Percentiles rank a stretch among this genome's conserved stretches.
These are phyloP conservation scores for Tinea semifulvella DNA, from an alignment of 2,888 invertebrate species.

Conservation along the genomic window DNA sequence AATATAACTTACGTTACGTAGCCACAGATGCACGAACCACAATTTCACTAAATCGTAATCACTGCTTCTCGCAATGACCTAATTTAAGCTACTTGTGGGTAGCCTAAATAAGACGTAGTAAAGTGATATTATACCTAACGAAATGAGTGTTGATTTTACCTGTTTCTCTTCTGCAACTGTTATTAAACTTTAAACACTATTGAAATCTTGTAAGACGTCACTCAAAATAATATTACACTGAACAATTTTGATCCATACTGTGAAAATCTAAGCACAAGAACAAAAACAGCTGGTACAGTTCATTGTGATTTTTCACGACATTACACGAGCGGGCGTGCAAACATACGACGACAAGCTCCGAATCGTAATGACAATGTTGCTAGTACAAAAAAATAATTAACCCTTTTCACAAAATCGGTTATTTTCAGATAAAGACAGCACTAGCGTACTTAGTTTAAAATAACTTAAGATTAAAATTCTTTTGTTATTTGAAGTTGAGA, in stretches of 20 bases:
- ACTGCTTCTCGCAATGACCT: constrained; percentile 24
- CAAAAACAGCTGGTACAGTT: constrained; percentile 59
- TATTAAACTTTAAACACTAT: constrained; percentile 36
- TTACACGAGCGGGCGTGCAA: constrained; percentile 13
- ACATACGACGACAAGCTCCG: too few relatives aligned
- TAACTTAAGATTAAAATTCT: too few relatives aligned
- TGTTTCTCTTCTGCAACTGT: constrained; percentile 19
- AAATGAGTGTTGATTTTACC: background rate
- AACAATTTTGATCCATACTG: constrained; percentile 58
- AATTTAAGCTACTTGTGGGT: constrained; percentile 36
- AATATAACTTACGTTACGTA: background rate
- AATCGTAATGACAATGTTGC: too few relatives aligned
- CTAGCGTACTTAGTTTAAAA: too few relatives aligned
- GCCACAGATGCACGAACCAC: background rate
- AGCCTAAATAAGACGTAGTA: constrained; percentile 48
- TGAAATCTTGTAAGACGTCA: constrained; percentile 39
- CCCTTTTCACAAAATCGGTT: too few relatives aligned
- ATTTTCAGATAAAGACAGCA: too few relatives aligned
- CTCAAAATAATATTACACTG: constrained; percentile 43
- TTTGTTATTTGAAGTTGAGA: too few relatives aligned
- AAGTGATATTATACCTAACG: constrained; percentile 34
- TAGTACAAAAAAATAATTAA: too few relatives aligned
- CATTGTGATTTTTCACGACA: constrained; percentile 38
- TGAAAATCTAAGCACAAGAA: constrained; percentile 46
- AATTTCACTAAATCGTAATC: constrained; percentile 2